These are phyloP conservation scores for Serrognathus titanus DNA, from an alignment of 2,888 invertebrate species.

Conservation along the genomic window DNA sequence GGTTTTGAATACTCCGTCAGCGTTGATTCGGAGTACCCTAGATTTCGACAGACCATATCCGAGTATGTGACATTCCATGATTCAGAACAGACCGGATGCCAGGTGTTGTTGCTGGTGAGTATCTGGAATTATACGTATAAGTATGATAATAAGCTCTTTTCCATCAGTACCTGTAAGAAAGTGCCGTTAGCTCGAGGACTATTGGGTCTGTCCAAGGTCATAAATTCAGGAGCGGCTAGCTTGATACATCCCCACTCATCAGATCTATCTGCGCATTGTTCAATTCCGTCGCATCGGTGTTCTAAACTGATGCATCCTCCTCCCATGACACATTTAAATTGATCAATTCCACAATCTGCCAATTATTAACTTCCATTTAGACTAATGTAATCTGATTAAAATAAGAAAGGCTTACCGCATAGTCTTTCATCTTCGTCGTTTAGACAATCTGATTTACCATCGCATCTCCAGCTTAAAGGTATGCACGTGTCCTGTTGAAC, in stretches of 20 bases:
- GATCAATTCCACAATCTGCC: slow-evolving; percentile 53
- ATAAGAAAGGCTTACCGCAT: slow-evolving; percentile 44
- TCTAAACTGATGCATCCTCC: slow-evolving; percentile 56
- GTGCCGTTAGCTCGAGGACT: slow-evolving; percentile 14
- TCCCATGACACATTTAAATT: slow-evolving; percentile 57
- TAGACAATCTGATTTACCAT: slow-evolving; percentile 56
- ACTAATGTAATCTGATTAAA: slow-evolving; percentile 1
- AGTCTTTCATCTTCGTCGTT: slow-evolving; percentile 58
- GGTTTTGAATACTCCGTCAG: slow-evolving; percentile 39
- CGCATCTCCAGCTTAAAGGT: slow-evolving; percentile 57
- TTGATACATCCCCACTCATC: slow-evolving; percentile 60
- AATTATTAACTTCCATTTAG: slow-evolving; percentile 9
- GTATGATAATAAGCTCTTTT: not conserved
- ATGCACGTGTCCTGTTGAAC: slow-evolving; percentile 58
- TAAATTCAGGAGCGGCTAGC: slow-evolving; percentile 15
- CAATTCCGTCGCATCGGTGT: slow-evolving; percentile 57
- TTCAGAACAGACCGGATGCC: slow-evolving; percentile 53
- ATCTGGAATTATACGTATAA: slow-evolving; percentile 21
- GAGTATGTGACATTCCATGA: slow-evolving; percentile 55
- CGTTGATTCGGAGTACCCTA: slow-evolving; percentile 53
- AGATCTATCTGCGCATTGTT: slow-evolving; percentile 59
- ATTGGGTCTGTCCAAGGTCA: slow-evolving; percentile 15
- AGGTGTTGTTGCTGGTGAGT: slow-evolving; percentile 35
- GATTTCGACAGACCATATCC: slow-evolving; percentile 53
- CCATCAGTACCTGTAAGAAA: slow-evolving; percentile 24